Conservation (phyloP, 2,113 vertebrate genomes). For the Plotosus lineatus region DNA sequence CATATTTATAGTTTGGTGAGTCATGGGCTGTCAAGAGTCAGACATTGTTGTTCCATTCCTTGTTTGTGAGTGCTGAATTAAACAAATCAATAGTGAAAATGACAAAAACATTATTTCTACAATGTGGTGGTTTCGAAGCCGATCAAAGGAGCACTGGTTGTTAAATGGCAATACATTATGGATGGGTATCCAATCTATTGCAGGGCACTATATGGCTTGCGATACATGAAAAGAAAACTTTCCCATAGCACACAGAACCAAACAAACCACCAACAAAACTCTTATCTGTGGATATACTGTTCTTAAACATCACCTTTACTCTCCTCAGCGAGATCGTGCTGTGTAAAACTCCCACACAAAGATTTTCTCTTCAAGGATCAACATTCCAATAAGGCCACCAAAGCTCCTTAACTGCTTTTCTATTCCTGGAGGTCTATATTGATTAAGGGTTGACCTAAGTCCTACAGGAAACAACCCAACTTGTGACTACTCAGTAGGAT, state of each 20-base stretch:
- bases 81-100: too few relatives aligned
- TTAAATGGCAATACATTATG: too few relatives aligned
- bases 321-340: constrained; percentile 17
- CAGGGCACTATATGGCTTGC: background rate
- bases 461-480: constrained; percentile 3
- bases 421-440: constrained; percentile 38
- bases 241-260: background rate
- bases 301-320: background rate
- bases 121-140: too few relatives aligned
- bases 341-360: constrained; percentile 25
- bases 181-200: too few relatives aligned
- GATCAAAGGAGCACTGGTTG: too few relatives aligned
- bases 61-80: too few relatives aligned
- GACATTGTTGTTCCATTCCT: background rate
- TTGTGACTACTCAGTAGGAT: background rate
- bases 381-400: constrained; percentile 44
- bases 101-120: too few relatives aligned
- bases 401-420: constrained; percentile 56
- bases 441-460: constrained; percentile 22
- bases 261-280: background rate
- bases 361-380: constrained; percentile 36
- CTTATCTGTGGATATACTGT: background rate
- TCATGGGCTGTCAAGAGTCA: background rate
- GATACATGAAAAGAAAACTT: background rate
- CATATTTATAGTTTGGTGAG: background rate